Conservation (phyloP, 1,140 invertebrate genomes). For the Scylla paramamosain region DNA sequence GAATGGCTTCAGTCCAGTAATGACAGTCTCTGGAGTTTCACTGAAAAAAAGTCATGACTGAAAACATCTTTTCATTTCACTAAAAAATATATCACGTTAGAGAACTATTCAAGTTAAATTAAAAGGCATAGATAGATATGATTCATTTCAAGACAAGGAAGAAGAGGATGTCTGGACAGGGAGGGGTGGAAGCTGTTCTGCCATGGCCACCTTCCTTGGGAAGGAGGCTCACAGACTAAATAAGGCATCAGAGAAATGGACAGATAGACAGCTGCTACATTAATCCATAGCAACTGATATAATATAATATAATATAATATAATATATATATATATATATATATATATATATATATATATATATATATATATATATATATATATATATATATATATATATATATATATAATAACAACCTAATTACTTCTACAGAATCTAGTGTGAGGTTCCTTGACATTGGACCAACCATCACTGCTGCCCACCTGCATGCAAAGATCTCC, state of each 20-base stretch:
- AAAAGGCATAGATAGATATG: slow-evolving; percentile 13
- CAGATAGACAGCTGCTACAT: too few relatives aligned
- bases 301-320: too few relatives aligned
- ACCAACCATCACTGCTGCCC: background rate
- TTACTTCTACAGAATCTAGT: too few relatives aligned
- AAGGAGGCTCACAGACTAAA: too few relatives aligned
- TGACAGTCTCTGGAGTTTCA: slow-evolving; percentile 80
- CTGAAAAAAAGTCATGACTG: slow-evolving; percentile 78
- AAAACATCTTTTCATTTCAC: background rate
- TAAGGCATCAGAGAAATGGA: too few relatives aligned
- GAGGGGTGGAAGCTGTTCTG: too few relatives aligned
- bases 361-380: slow-evolving; percentile 49
- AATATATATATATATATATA: slow-evolving; percentile 49
- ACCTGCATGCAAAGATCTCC: slow-evolving; percentile 70
- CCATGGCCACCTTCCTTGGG: too few relatives aligned
- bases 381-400: slow-evolving; percentile 47
- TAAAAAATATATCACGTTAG: background rate
- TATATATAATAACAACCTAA: background rate
- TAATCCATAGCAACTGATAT: too few relatives aligned
- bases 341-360: slow-evolving; percentile 49
- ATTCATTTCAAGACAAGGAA: too few relatives aligned
- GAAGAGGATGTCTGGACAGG: too few relatives aligned
- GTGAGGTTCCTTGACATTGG: too few relatives aligned
- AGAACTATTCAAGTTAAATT: background rate
- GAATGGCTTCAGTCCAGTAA: slow-evolving; percentile 83